Conservation (phyloP, 2,113 vertebrate genomes). For the Trematomus loennbergii region DNA sequence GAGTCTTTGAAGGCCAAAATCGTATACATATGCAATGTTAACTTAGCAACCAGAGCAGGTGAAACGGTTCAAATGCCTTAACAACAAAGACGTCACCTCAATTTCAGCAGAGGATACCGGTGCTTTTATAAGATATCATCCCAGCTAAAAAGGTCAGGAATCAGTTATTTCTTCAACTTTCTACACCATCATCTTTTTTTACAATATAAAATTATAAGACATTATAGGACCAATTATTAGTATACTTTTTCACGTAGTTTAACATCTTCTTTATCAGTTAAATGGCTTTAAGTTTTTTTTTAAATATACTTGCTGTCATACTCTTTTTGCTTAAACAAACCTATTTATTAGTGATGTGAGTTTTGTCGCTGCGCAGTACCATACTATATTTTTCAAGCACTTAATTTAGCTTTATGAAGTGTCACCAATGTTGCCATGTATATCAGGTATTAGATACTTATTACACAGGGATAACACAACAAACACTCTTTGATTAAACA, state of each 20-base stretch:
- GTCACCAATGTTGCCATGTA: slow-evolving; percentile 51
- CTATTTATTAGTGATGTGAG: slow-evolving; percentile 20
- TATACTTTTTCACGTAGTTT: background rate
- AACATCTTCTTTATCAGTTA: slow-evolving; percentile 2
- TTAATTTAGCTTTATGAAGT: slow-evolving; percentile 36
- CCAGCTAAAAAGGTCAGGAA: background rate
- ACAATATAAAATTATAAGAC: background rate
- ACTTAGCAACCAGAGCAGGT: slow-evolving; percentile 71
- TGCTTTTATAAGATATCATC: slow-evolving; percentile 68
- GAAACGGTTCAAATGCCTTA: slow-evolving; percentile 80
- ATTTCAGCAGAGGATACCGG: slow-evolving; percentile 68
- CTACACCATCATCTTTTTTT: background rate
- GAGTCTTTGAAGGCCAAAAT: slow-evolving; percentile 59
- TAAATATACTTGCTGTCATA: slow-evolving; percentile 73
- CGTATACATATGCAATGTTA: slow-evolving; percentile 80
- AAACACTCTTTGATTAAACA: slow-evolving; percentile 40
- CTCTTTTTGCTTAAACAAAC: slow-evolving; percentile 66
- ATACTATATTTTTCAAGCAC: slow-evolving; percentile 44
- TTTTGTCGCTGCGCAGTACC: slow-evolving; percentile 18
- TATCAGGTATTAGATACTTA: slow-evolving; percentile 73
- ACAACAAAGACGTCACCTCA: slow-evolving; percentile 67
- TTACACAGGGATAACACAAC: slow-evolving; percentile 61
- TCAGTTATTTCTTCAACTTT: background rate
- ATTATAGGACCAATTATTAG: background rate
- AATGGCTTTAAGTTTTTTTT: slow-evolving; percentile 9